Evolutionary conservation across 1,140 invertebrate species (phyloP), one percentile per base, ranked within the genome.

Genomic region (Leptonema lineaticorne): DNA sequence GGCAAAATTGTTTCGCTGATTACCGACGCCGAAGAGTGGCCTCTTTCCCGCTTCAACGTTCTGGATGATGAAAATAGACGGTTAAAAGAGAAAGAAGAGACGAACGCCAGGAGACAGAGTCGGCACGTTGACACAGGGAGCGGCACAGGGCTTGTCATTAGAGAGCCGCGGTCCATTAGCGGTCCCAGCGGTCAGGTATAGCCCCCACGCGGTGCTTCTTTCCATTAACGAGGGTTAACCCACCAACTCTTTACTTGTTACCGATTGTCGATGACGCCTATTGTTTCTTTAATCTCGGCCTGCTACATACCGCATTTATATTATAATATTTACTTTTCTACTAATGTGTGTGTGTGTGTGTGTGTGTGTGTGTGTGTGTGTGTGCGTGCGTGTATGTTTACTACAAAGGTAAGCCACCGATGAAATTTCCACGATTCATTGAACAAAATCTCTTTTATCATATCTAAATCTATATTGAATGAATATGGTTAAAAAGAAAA

Each of bases 171-270:
- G 63, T 67, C 65, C 65, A 67, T 67, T 67, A 67, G 65, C 65
- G 33, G 64, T n/a, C n/a, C n/a, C n/a, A n/a, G 27, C 56, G 29
- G 53, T 20, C 65, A 58, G 53, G 65, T 60, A 60, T 33, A 60
- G 65, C 65, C 65, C 65, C 56, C 65, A 67, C 65, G 57, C 65
- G 22, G 65, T 33, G 65, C 56, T 59, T 57, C n/a, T n/a, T n/a
- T n/a, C 53, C 65, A 67, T 67, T 67, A 67, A 67, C 65, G 45
- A 67, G 50, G 50, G 50, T 53, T 26, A 41, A 11, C 2, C 37
- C 37, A 9, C 50, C 56, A 28, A 28, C 56, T 58, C 56, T 58
- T 58, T 26, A 58, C 48, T 53, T 53, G 48, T 26, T 20, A 26
- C 2, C 22, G 22, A 53, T 53, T 53, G 48, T 20, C 48, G 18